A percentile compares a stretch with the other conserved stretches of the same genome.
Evolutionary conservation across 1,140 invertebrate species (phyloP).

Genomic region (Lineus longissimus): DNA sequence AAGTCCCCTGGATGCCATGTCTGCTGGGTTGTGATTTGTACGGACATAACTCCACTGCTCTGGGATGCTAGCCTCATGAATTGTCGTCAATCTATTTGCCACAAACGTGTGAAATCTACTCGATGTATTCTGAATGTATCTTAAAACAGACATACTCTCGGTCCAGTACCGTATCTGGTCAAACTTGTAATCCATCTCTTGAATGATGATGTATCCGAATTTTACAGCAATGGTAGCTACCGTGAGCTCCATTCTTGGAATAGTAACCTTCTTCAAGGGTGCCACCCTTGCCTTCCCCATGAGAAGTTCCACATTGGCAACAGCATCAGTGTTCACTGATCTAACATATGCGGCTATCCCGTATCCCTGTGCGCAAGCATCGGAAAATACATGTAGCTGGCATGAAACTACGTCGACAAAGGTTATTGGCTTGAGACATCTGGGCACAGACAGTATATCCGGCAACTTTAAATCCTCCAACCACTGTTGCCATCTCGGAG

Average conservation of each 20-base stretch:
- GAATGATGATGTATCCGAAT: constrained; percentile 9
- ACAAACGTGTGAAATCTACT: constrained; percentile 26
- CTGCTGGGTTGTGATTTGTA: neutral
- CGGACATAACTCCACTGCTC: constrained; percentile 19
- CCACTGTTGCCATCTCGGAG: constrained; percentile 19
- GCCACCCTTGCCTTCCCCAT: constrained; percentile 49
- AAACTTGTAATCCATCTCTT: constrained; percentile 12
- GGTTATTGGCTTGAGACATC: constrained; percentile 11
- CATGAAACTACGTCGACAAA: constrained; percentile 4
- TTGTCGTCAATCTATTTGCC: constrained; percentile 17
- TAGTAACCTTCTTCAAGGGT: constrained; percentile 50
- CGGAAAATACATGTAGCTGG: constrained; percentile 31
- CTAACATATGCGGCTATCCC: constrained; percentile 28
- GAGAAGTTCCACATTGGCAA: constrained; percentile 25
- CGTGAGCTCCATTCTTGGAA: constrained; percentile 56
- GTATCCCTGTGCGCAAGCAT: constrained; percentile 32
- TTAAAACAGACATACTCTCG: constrained; percentile 19
- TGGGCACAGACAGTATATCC: neutral
- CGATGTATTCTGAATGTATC: constrained; percentile 19
- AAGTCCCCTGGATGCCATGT: neutral
- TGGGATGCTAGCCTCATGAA: constrained; percentile 14
- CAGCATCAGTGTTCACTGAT: constrained; percentile 7
- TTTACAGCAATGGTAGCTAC: constrained; percentile 46
- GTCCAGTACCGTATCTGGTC: constrained; percentile 16
- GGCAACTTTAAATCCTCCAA: constrained; percentile 2